phyloP scores from a whole-genome alignment of 2,797 vertebrate genomes.

The Gadopsis marmoratus region DNA sequence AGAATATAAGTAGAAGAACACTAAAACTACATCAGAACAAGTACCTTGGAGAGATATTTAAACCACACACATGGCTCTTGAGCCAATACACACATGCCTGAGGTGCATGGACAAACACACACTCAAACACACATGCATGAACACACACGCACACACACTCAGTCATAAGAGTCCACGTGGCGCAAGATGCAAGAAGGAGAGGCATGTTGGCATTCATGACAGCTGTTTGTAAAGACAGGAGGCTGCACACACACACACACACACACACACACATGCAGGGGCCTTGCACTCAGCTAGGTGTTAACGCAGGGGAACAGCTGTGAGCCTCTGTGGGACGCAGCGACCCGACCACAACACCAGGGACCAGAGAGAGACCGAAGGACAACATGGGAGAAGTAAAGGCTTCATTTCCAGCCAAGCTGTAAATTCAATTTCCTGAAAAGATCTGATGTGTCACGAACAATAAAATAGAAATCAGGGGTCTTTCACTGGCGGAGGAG shows the following conservation, averaged over 20 bases:
- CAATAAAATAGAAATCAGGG: slow-evolving; percentile 12
- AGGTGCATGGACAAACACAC: slow-evolving; percentile 34
- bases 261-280: slow-evolving; percentile 12
- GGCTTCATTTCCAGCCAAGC: neutral
- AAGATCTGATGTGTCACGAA: neutral
- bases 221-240: slow-evolving; percentile 75
- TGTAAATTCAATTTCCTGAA: slow-evolving; percentile 3
- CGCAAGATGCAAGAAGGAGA: slow-evolving; percentile 61
- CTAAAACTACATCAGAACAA: neutral
- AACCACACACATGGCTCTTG: slow-evolving; percentile 47
- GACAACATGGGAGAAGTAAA: neutral
- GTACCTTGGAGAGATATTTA: slow-evolving; percentile 34
- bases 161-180: slow-evolving; percentile 50
- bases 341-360: slow-evolving; percentile 53
- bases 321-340: slow-evolving; percentile 69
- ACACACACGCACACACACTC: slow-evolving; percentile 29
- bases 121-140: slow-evolving; percentile 15
- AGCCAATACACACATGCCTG: slow-evolving; percentile 45
- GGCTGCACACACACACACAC: slow-evolving; percentile 7
- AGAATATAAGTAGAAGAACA: slow-evolving; percentile 5
- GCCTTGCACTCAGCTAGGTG: slow-evolving; percentile 62
- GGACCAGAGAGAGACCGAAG: slow-evolving; percentile 34
- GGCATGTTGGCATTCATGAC: slow-evolving; percentile 79
- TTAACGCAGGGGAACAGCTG: slow-evolving; percentile 80
- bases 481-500: neutral